A percentile compares a stretch with the other conserved stretches of the same genome.
Evolutionary conservation across 1,140 invertebrate genomes (phyloP).

Genomic region (Phymastichus coffea): DNA sequence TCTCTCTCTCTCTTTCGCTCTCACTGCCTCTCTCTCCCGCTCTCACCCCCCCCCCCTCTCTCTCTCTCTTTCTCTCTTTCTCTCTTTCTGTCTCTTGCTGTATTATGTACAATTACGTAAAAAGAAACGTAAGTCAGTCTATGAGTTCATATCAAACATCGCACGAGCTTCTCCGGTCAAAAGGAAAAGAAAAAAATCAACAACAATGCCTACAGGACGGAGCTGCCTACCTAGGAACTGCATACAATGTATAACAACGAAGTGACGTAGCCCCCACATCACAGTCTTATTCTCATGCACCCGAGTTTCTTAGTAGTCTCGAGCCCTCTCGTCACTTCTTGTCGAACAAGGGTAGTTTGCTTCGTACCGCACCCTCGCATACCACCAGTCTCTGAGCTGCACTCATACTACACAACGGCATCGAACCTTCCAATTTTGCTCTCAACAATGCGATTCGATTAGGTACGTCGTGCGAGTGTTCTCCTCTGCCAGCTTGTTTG

Average conservation of each 20-base stretch:
- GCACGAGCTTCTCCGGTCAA: too few species aligned
- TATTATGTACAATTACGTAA: too few species aligned
- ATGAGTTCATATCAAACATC: too few species aligned
- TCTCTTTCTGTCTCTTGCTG: too few species aligned
- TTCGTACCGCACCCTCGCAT: slow-evolving; percentile 80
- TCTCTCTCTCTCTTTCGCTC: too few species aligned
- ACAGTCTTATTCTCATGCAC: too few species aligned
- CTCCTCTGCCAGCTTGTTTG: slow-evolving; percentile 58
- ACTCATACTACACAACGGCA: slow-evolving; percentile 47
- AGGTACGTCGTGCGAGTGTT: slow-evolving; percentile 39
- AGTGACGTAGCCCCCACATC: slow-evolving; percentile 10
- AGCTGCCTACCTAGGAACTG: slow-evolving; percentile 40
- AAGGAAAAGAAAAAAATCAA: too few species aligned
- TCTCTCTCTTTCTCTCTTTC: too few species aligned
- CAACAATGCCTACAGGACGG: slow-evolving; percentile 33
- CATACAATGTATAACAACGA: slow-evolving; percentile 30
- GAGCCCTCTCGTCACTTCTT: slow-evolving; percentile 60
- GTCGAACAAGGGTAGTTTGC: slow-evolving; percentile 83
- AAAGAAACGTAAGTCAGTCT: too few species aligned
- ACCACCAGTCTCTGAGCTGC: slow-evolving; percentile 67
- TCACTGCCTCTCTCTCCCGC: too few species aligned
- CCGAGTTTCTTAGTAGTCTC: slow-evolving; percentile 4
- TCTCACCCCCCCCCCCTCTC: too few species aligned
- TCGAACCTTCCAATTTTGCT: slow-evolving; percentile 46
- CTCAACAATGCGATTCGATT: slow-evolving; percentile 46